These are phyloP conservation scores for Gymnodraco acuticeps DNA, from an alignment of 2,797 vertebrate species.

Conservation along the genomic window DNA sequence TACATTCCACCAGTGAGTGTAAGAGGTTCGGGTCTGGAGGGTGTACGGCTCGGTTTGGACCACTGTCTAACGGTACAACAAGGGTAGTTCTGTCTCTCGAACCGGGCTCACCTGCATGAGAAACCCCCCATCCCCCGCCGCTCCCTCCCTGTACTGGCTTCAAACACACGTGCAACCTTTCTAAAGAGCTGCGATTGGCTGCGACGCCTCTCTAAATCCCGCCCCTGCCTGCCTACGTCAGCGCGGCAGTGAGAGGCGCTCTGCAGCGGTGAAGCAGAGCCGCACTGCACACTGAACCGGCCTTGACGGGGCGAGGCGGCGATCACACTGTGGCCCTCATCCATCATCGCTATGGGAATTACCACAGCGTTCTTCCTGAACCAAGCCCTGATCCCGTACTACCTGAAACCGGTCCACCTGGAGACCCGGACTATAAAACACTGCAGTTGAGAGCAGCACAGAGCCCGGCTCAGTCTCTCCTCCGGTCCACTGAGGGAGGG, in stretches of 20 bases:
- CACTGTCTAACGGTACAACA: background rate
- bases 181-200: slow-evolving; percentile 44
- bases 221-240: slow-evolving; percentile 57
- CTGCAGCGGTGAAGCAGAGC: slow-evolving; percentile 57
- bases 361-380: slow-evolving; percentile 59
- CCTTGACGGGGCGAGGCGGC: slow-evolving; percentile 68
- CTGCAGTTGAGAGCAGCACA: slow-evolving; percentile 62
- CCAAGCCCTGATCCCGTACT: slow-evolving; percentile 59
- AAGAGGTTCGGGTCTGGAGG: too few relatives aligned
- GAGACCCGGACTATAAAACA: slow-evolving; percentile 72
- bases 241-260: slow-evolving; percentile 55
- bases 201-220: slow-evolving; percentile 47
- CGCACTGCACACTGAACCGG: slow-evolving; percentile 60
- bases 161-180: slow-evolving; percentile 38
- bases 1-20: too few relatives aligned
- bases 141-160: background rate
- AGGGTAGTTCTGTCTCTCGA: background rate
- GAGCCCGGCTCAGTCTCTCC: slow-evolving; percentile 42
- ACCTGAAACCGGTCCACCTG: slow-evolving; percentile 62
- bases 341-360: slow-evolving; percentile 83
- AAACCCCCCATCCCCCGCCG: background rate
- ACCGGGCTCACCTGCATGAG: slow-evolving; percentile 20
- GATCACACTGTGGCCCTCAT: slow-evolving; percentile 50
- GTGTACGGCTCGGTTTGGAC: too few relatives aligned
- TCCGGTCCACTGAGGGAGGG: slow-evolving; percentile 52